Base-by-base conservation (phyloP, 2,113 vertebrate genomes). In the Tor tambroides region DNA sequence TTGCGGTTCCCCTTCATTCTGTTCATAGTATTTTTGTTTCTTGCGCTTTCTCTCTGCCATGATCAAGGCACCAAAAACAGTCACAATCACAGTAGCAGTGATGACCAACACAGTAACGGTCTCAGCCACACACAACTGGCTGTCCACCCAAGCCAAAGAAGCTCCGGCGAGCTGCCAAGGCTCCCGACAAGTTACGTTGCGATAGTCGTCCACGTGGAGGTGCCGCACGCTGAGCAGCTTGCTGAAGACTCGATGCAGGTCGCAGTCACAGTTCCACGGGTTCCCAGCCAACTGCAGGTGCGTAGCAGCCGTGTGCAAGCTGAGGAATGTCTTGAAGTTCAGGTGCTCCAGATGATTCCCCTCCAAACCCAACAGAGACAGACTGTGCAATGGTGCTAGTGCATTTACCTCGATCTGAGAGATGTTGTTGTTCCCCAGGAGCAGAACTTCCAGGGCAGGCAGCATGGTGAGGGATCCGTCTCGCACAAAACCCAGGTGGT, bases 241-340 rank as follows among this genome's bases (percentile, higher is more conserved):
- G 59, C 93, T 92, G 86, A 95, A 94, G 81, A 94, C 92, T 1
- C 91, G 81, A 54, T 95, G 94, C 35, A 96, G 93, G 7, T 96
- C 95, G 0, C 94, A 96, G 92, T 95, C 94, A 0, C 94, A 95
- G 86, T 83, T 91, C 95, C 94, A 95, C 0, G 92, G 94, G 91
- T 96, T 95, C 0, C 87, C 92, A 80, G 94, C 89, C 1, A 96
- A 90, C 89, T 94, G 95, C 85, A 96, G 92, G 83, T 92, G 90
- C 0, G 92, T 96, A 1, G 93, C 93, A 0, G 90, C 91, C 0
- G 94, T 95, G 43, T 91, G 91, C 30, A 94, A 93, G 84, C 91
- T 94, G 43, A 93, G 87, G 75, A 94, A 94, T 0, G 93, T 94
- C 79, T 95, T 95, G 86, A 96, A 96, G 75, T 93, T 93, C 12